Evolutionary conservation across 2,113 vertebrate genomes (phyloP).

Genomic region (Martes martes): DNA sequence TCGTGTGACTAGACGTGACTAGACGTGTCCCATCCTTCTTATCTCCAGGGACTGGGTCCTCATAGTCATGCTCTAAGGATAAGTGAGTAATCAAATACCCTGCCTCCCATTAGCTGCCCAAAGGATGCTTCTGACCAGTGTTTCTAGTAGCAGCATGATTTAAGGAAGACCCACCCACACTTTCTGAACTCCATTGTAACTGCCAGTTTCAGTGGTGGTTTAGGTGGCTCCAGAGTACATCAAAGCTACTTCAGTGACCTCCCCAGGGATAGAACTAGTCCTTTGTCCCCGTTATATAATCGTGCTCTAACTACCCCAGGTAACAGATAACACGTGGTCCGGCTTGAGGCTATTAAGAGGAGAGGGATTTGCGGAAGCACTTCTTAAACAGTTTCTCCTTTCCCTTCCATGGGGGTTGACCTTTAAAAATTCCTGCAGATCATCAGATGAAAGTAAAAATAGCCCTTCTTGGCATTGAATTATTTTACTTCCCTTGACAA

Average conservation of each 20-base stretch:
- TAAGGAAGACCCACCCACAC: neutral
- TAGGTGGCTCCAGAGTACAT: neutral
- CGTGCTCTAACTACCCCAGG: neutral
- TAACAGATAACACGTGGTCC: neutral
- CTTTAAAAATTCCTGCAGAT: constrained; percentile 22
- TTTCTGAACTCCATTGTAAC: neutral
- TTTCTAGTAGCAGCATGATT: neutral
- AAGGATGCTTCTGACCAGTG: neutral
- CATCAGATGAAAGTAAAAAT: constrained; percentile 50
- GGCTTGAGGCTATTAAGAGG: neutral
- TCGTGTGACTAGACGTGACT: neutral
- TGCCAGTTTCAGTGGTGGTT: neutral
- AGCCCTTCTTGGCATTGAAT: constrained; percentile 52
- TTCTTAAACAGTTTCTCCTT: neutral
- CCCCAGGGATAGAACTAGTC: neutral
- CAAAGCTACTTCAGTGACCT: neutral
- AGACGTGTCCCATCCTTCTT: neutral
- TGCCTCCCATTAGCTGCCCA: neutral
- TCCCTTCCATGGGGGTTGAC: neutral
- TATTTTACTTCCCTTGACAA: constrained; percentile 57
- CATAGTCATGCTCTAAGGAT: neutral
- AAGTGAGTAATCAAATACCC: neutral
- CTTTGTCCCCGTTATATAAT: neutral
- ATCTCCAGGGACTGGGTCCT: neutral
- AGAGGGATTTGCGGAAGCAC: neutral